Percentiles rank a stretch among this genome's conserved stretches.
phyloP scores from a whole-genome alignment of 2,113 vertebrate genomes.

The Mastomys natalensis region DNA sequence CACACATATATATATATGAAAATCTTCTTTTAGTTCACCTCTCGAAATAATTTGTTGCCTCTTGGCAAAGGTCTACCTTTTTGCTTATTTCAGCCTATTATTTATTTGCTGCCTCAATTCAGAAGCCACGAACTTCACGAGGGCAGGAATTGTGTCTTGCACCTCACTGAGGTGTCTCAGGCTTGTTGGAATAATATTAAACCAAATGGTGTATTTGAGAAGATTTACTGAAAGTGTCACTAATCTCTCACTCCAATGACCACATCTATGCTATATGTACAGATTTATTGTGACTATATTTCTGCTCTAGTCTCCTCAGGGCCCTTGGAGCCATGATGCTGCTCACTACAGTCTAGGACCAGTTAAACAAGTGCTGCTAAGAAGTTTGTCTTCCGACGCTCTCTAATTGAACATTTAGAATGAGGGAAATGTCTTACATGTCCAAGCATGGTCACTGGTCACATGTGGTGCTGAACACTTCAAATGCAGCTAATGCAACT shows the following conservation, averaged over 20 bases:
- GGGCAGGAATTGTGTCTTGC: background rate
- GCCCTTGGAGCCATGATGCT: background rate
- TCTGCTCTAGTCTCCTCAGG: background rate
- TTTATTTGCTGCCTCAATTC: slow-evolving; percentile 14
- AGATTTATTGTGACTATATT: background rate
- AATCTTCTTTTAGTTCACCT: background rate
- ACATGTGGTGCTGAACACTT: background rate
- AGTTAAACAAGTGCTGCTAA: background rate
- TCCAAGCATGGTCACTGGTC: background rate
- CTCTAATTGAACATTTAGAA: background rate
- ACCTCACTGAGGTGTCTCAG: background rate
- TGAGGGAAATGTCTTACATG: background rate
- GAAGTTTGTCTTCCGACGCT: background rate
- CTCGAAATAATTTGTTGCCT: background rate
- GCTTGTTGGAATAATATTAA: background rate
- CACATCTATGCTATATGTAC: rapidly evolving
- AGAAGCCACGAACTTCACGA: background rate
- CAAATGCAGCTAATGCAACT: background rate
- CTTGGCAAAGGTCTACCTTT: background rate
- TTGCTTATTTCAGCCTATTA: background rate
- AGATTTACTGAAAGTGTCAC: background rate
- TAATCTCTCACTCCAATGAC: background rate
- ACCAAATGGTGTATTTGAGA: background rate
- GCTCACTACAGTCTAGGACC: background rate
- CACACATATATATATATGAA: background rate